Conservation (phyloP, 2,888 invertebrate species). For the Crematogaster levior region DNA sequence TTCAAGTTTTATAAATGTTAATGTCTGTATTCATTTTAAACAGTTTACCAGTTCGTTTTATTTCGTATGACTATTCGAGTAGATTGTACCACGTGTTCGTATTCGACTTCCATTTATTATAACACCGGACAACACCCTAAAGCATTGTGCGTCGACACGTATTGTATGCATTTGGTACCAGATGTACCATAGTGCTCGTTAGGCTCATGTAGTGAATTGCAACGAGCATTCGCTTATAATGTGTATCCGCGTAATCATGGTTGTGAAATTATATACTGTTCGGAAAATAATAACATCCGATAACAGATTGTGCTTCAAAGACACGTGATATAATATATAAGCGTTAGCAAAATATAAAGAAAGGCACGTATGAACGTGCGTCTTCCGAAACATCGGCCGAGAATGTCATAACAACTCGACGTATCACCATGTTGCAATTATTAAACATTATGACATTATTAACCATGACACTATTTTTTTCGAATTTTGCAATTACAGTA, state of each 20-base stretch:
- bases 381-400: neutral
- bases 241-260: neutral
- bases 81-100: constrained; percentile 10
- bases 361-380: neutral
- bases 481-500: neutral
- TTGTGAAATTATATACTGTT: neutral
- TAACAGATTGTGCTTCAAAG: neutral
- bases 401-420: neutral
- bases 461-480: neutral
- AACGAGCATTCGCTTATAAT: constrained; percentile 1
- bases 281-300: constrained; percentile 8
- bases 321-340: constrained; percentile 8
- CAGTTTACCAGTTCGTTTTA: neutral
- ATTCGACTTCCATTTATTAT: constrained; percentile 38
- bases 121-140: constrained; percentile 28
- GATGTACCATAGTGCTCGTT: constrained; percentile 2
- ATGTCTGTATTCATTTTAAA: neutral
- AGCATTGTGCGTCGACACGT: constrained; percentile 17
- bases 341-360: neutral
- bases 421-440: neutral
- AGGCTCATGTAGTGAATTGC: neutral
- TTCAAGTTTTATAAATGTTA: neutral
- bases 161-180: constrained; percentile 38
- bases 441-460: constrained; percentile 10
- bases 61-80: constrained; percentile 12